These are phyloP conservation scores for Rafetus swinhoei DNA, from an alignment of 2,113 vertebrate species.

Conservation along the genomic window DNA sequence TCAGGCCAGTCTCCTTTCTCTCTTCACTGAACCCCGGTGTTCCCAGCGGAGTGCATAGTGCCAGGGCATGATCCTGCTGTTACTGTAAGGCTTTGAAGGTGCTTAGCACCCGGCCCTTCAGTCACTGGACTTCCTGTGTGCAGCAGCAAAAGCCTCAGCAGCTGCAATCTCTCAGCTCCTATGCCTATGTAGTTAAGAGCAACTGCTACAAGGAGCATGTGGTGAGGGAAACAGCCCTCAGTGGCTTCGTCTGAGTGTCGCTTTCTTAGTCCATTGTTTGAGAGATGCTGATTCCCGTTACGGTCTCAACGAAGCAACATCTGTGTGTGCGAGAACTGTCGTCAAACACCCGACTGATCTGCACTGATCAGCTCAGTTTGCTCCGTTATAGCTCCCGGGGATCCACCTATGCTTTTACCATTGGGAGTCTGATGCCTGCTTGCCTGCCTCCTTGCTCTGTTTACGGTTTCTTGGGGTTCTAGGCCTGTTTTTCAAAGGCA, in stretches of 20 bases:
- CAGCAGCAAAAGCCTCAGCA: background rate
- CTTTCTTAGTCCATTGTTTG: no score
- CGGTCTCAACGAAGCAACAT: no score
- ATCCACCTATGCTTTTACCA: no score
- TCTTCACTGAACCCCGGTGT: background rate
- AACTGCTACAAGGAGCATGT: background rate
- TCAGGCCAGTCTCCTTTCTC: background rate
- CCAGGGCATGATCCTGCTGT: rapidly evolving
- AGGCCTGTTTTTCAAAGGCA: background rate
- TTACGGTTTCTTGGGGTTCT: conserved; percentile 10
- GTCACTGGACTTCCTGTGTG: background rate
- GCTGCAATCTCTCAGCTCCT: background rate
- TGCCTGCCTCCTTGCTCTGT: background rate
- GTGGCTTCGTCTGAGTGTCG: no score
- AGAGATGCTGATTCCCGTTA: no score
- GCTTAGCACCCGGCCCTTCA: background rate
- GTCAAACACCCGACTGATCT: no score
- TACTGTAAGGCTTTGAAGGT: background rate
- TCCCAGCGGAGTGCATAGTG: background rate
- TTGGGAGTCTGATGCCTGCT: background rate
- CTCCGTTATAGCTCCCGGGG: background rate
- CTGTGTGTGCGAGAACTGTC: no score
- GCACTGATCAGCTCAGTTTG: background rate
- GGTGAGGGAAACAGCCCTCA: background rate
- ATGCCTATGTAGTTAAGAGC: background rate